Percentiles rank a stretch among this genome's conserved stretches.
Evolutionary conservation across 1,140 invertebrate genomes (phyloP).

Genomic region (Meloidogyne exigua): DNA sequence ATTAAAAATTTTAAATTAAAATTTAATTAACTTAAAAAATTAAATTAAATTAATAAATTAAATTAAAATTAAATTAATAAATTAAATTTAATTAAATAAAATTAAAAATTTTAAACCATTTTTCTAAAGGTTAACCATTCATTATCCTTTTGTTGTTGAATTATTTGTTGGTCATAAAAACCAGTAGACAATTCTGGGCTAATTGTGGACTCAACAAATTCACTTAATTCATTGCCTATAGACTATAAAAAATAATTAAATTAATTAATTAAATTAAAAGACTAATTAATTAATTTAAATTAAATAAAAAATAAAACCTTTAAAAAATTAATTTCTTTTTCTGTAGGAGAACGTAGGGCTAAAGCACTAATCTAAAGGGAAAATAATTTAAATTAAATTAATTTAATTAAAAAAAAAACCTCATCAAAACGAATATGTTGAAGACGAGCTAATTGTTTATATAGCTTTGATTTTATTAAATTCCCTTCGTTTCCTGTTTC

Average conservation of each 20-base stretch:
- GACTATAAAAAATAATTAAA: background rate
- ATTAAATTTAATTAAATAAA: too few species aligned
- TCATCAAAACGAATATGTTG: constrained; percentile 49
- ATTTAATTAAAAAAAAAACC: background rate
- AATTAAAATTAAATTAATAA: too few species aligned
- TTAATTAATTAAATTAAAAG: too few species aligned
- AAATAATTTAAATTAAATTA: background rate
- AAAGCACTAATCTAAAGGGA: constrained; percentile 28
- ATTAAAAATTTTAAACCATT: background rate
- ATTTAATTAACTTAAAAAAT: too few species aligned
- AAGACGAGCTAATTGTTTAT: constrained; percentile 39
- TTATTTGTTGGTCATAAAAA: background rate
- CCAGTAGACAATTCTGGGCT: background rate
- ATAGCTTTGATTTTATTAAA: constrained; percentile 14
- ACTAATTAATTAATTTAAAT: too few species aligned
- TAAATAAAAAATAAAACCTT: constrained; percentile 16
- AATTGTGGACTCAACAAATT: background rate
- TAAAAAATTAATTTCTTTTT: constrained; percentile 43
- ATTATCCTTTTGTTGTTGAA: background rate
- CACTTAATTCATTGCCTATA: background rate
- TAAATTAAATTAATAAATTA: too few species aligned
- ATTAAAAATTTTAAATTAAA: background rate
- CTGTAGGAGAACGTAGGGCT: constrained; percentile 31
- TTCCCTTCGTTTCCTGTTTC: background rate
- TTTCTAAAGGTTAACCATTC: background rate